Base-by-base conservation (phyloP, 1,140 invertebrate genomes). In the Lordiphosa mommai region DNA sequence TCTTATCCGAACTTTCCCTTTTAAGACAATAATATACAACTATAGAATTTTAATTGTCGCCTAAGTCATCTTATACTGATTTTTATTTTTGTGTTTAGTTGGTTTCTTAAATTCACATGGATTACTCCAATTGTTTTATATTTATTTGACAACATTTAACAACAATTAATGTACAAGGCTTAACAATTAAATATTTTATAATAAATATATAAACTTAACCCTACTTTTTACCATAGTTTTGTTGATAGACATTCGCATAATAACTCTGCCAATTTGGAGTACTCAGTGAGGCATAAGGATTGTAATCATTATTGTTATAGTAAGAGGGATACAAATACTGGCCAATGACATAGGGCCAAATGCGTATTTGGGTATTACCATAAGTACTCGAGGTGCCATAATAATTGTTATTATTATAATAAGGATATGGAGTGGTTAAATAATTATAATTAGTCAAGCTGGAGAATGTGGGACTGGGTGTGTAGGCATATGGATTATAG, bases 311-410 rank as follows among this genome's bases (percentile, higher is more conserved):
- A 16, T 41, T 77, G 14, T 84, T 84, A 29, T 84, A 72, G 30
- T 84, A 84, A 0, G 53, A 50, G 2, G 77, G 77, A 70, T 84
- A 84, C n/a, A 84, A 32, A 53, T 86, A 86, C 32, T 86, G 82
- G 0, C 82, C 82, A 4, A 86, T 82, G 4, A 86, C 82, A 72
- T 82, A 86, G 4, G 82, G 82, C 82, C 72, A 82, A 16, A 86
- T 86, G 4, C 82, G 64, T 43, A 86, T 86, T 34, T 72, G 53
- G 2, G 13, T 34, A 12, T 77, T 76, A 40, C 6, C 14, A 3
- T 71, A 76, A 5, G 61, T 53, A 67, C 48, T 56, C 5, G 63
- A 46, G 14, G 73, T 79, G 4, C 46, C 52, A 41, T 61, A 74
- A 23, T 23, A 23, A 23, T 5, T 8, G 64, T 80, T 29, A 37